Base-by-base conservation (phyloP, 2,888 invertebrate genomes). In the Sinopyrophorus schimmeli region DNA sequence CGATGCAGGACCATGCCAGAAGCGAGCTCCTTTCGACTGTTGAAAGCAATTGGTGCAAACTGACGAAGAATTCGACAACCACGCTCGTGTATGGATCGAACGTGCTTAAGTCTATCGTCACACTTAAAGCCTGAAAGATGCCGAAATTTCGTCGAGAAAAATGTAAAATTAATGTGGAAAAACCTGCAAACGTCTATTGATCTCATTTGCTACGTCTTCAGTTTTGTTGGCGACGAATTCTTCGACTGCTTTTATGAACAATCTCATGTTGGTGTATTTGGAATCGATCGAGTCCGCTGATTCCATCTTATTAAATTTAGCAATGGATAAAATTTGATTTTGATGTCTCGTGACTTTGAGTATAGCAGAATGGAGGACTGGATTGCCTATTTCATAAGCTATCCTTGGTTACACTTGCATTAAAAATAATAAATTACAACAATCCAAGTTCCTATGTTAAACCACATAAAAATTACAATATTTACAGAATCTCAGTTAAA, bases 61-160 rank as follows among this genome's bases (percentile, higher is more conserved):
- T 80, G 28, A 82, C 80, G 68, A 83, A 86, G 73, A 87, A 85
- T 28, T 85, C 80, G 34, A 81, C 77, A 1, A 82, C 80, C 58
- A 82, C 77, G 10, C 78, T 77, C 3, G 79, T 77, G 10, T 81
- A 81, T 20, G 86, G 84, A 48, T 85, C 84, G 65, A 86, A 87
- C 61, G 82, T 77, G 54, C 79, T 79, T 4, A 81, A 64, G 63
- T 86, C 86, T 59, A 82, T 77, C 11, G 82, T 78, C 34, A 80
- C 80, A 40, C 82, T 79, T 60, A 85, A 77, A 11, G 81, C 72
- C 84, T 86, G 70, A n/a, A 75, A 75, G 26, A 39, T 16, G 26
- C 20, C 27, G 40, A 41, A 7, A 15, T 1, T 16, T 27, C 24
- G 31, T 24, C 7, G 15, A 38, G 3, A 35, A 20, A 30, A 12